These are phyloP conservation scores for Spodoptera littoralis DNA, from an alignment of 2,888 invertebrate genomes.

Conservation along the genomic window DNA sequence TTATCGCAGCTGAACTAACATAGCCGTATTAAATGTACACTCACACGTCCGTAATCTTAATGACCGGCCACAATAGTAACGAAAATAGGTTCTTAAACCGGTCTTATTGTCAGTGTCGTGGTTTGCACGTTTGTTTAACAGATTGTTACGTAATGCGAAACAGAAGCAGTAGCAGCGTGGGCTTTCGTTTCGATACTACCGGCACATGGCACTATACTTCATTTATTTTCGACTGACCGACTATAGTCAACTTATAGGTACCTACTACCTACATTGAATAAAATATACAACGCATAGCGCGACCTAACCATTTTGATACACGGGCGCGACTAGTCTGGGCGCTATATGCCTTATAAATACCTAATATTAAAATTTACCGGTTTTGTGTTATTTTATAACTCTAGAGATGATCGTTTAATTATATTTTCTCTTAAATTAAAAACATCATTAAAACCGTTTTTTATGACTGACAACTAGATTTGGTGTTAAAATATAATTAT, in stretches of 20 bases:
- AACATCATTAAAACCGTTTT: no score
- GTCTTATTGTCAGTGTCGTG: slow-evolving; percentile 67
- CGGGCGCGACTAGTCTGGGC: slow-evolving; percentile 1
- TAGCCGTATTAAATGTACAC: slow-evolving; percentile 69
- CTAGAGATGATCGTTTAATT: no score
- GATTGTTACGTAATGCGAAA: slow-evolving; percentile 69
- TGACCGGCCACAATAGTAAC: slow-evolving; percentile 72
- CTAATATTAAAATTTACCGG: no score
- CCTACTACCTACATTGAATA: slow-evolving; percentile 48
- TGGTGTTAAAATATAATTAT: no score
- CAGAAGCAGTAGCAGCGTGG: slow-evolving; percentile 62
- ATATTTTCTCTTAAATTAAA: no score
- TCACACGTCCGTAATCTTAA: slow-evolving; percentile 72
- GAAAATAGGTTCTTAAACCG: slow-evolving; percentile 77
- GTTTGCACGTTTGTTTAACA: slow-evolving; percentile 62
- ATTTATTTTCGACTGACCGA: slow-evolving; percentile 77
- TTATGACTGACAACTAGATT: no score
- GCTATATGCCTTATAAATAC: not conserved
- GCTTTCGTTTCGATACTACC: slow-evolving; percentile 75
- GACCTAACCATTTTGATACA: slow-evolving; percentile 61
- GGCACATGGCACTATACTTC: slow-evolving; percentile 66
- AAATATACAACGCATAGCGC: slow-evolving; percentile 60
- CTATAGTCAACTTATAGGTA: slow-evolving; percentile 45
- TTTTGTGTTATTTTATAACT: no score
- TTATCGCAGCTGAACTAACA: slow-evolving; percentile 80